Percentiles rank a stretch among this genome's conserved stretches.
Evolutionary conservation across 2,888 invertebrate species (phyloP).

Genomic region (Eubasilissa splendida): DNA sequence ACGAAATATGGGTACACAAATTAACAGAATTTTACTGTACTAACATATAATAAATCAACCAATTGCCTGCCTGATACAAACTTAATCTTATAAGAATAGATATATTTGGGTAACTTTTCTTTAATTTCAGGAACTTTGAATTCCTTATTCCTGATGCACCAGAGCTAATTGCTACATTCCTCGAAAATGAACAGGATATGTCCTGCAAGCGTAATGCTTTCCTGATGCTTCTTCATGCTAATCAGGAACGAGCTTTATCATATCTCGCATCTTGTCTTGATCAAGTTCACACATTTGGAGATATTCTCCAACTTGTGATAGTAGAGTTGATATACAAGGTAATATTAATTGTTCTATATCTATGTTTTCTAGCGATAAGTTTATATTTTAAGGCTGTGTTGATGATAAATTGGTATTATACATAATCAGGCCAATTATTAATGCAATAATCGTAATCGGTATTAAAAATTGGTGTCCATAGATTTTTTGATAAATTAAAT

Average conservation of each 20-base stretch:
- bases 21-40: too few relatives aligned
- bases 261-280: constrained; percentile 95
- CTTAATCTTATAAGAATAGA: too few relatives aligned
- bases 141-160: constrained; percentile 99
- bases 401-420: too few relatives aligned
- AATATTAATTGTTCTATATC: constrained; percentile 27
- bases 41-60: too few relatives aligned
- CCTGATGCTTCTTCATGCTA: constrained; percentile 97
- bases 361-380: not conserved
- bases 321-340: constrained; percentile 99
- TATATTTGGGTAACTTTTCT: too few relatives aligned
- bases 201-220: constrained; percentile 99
- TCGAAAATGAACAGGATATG: constrained; percentile 98
- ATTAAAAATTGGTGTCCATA: too few relatives aligned
- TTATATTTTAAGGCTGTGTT: too few relatives aligned
- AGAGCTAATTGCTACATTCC: constrained; percentile 93
- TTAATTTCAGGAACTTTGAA: constrained; percentile 87
- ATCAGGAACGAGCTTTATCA: constrained; percentile 93
- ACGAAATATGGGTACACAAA: too few relatives aligned
- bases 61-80: too few relatives aligned
- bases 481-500: too few relatives aligned
- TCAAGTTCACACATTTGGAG: constrained; percentile 94
- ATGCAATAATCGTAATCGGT: not conserved
- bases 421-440: not conserved
- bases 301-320: constrained; percentile 97